Percentiles rank a stretch among this genome's conserved stretches.
phyloP scores from a whole-genome alignment of 2,888 invertebrate species.

The Mystacides longicornis region DNA sequence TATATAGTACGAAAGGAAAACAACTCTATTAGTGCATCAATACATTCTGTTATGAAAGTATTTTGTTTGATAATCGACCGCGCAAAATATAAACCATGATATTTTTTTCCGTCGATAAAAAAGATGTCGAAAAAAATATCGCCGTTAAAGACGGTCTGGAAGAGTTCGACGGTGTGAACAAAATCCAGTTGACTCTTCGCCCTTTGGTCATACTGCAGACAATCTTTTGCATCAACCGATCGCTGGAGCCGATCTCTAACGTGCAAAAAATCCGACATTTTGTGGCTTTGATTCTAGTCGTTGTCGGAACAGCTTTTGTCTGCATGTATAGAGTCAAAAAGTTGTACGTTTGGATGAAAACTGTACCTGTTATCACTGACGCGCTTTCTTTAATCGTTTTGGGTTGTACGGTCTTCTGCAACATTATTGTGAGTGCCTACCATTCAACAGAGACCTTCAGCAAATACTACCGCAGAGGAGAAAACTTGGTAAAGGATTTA shows the following conservation, averaged over 20 bases:
- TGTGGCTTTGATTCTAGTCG: neutral
- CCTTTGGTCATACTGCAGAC: neutral
- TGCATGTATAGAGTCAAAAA: neutral
- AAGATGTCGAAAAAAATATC: no score
- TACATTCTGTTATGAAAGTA: no score
- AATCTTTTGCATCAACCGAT: neutral
- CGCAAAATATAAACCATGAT: no score
- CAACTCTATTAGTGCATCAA: no score
- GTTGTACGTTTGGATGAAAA: neutral
- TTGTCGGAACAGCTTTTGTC: neutral
- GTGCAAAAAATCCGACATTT: neutral
- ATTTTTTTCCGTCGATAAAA: no score
- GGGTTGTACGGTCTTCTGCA: neutral
- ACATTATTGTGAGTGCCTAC: conserved; percentile 5
- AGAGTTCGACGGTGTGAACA: no score
- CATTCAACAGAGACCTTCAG: neutral
- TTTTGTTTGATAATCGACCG: no score
- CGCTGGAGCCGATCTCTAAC: neutral
- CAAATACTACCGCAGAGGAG: neutral
- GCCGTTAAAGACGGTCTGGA: no score
- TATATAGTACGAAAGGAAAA: no score
- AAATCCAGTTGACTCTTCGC: no score
- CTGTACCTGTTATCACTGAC: neutral
- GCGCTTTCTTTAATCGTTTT: neutral
- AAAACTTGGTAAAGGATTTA: neutral